Base-by-base conservation (phyloP, 2,113 vertebrate genomes). In the Oncorhynchus mykiss region DNA sequence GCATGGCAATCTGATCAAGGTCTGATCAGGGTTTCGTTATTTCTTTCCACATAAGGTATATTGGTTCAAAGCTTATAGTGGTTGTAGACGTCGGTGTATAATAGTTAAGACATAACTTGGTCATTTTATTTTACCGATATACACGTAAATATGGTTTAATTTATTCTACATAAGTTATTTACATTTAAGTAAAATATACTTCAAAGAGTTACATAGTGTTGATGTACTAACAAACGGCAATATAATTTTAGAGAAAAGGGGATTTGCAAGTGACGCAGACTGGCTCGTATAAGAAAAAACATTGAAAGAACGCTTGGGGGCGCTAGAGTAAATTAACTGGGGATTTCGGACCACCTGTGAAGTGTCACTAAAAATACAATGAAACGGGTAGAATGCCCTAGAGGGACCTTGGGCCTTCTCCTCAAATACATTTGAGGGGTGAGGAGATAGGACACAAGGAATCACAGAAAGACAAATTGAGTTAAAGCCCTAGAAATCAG, bases 241-340 rank as follows among this genome's bases (percentile, higher is more conserved):
- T 62, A 62, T 62, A 1, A 2, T 22, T 22, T 62, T 9, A n/a
- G 59, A 62, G 7, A 14, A 8, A 45, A 54, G 51, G 51, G 51
- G 18, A 9, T 62, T 24, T 62, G 59, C n/a, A 62, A n/a, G 59
- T n/a, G 59, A 22, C 59, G 59, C 59, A n/a, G n/a, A 24, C 12
- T n/a, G 59, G n/a, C 59, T 24, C 8, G n/a, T 62, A 9, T 62
- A 22, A 16, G n/a, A 22, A 5, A 22, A n/a, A 62, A 62, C 77
- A 72, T 48, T 34, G 16, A 77, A 27, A 57, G 18, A 22, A 81
- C 88, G 71, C 85, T 71, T 73, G 85, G 72, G 67, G 85, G 87
- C 0, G 84, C 80, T 79, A 70, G 13, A 73, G 54, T 25, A 54
- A 73, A 60, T 60, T 48, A 3, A 11, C 6, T 39, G 65, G 48